phyloP scores from a whole-genome alignment of 2,113 vertebrate species.

The Pagrus major region DNA sequence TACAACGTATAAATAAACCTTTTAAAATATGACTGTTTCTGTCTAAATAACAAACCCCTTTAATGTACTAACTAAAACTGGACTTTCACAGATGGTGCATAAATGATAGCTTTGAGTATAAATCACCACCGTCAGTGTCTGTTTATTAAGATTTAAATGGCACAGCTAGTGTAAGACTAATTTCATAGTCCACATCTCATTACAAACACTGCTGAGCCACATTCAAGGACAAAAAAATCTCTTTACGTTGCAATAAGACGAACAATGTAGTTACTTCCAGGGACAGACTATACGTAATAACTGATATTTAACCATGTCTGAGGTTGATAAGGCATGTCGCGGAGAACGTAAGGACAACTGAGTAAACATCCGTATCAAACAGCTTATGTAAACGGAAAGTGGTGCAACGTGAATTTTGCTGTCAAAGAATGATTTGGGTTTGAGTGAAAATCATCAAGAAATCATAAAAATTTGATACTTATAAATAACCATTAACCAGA shows the following conservation, averaged over 20 bases:
- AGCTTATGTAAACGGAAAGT: not conserved
- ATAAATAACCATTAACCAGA: not conserved
- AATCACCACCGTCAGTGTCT: not conserved
- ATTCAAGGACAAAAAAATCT: conserved; percentile 32
- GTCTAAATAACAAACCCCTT: not conserved
- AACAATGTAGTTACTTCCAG: not conserved
- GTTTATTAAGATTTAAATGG: conserved; percentile 9
- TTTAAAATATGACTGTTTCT: not conserved
- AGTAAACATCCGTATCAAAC: conserved; percentile 41
- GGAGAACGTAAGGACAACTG: not conserved
- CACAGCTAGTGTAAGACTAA: not conserved
- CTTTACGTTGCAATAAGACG: not conserved
- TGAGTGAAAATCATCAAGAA: not conserved
- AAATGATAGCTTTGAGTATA: not conserved
- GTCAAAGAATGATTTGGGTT: not conserved
- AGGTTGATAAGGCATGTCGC: conserved; percentile 34
- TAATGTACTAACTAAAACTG: not conserved
- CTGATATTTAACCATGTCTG: conserved; percentile 6
- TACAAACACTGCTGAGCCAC: conserved; percentile 2
- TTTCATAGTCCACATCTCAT: not conserved
- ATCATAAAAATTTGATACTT: not conserved
- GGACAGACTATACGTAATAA: not conserved
- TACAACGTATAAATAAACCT: not conserved
- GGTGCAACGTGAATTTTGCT: not conserved
- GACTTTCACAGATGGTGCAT: not conserved